Conservation (phyloP, 2,888 invertebrate genomes). For the Monoplex corrugatus region DNA sequence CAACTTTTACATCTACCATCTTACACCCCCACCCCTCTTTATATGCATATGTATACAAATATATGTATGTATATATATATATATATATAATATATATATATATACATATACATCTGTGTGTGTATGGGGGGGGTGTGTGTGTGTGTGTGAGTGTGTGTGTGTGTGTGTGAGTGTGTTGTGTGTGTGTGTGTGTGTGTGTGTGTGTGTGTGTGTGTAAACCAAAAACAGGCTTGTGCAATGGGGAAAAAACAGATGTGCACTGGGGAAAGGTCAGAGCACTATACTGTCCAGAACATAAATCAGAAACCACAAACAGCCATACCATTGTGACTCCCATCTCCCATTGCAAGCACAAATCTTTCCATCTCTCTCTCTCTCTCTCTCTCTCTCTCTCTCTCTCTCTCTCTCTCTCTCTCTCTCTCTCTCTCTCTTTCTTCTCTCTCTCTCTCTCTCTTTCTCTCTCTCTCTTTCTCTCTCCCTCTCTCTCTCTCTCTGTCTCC, state of each 20-base stretch:
- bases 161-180: not conserved
- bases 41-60: not conserved
- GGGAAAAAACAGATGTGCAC: too few relatives aligned
- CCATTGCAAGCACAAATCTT: too few relatives aligned
- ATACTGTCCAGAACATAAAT: too few relatives aligned
- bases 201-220: not conserved
- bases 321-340: too few relatives aligned
- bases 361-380: not conserved
- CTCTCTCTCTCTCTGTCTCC: not conserved
- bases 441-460: not conserved
- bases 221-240: too few relatives aligned
- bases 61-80: not conserved
- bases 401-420: not conserved
- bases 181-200: not conserved
- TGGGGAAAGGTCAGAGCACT: too few relatives aligned
- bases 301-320: too few relatives aligned
- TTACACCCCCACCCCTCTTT: not conserved
- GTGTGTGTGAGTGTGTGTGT: not conserved
- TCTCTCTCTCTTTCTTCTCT: not conserved
- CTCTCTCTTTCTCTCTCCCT: not conserved
- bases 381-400: not conserved
- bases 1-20: too few relatives aligned
- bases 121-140: too few relatives aligned
- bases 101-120: too few relatives aligned
- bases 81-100: not conserved